Conservation (phyloP, 2,888 invertebrate genomes). For the Hydrotaea diabolus region DNA sequence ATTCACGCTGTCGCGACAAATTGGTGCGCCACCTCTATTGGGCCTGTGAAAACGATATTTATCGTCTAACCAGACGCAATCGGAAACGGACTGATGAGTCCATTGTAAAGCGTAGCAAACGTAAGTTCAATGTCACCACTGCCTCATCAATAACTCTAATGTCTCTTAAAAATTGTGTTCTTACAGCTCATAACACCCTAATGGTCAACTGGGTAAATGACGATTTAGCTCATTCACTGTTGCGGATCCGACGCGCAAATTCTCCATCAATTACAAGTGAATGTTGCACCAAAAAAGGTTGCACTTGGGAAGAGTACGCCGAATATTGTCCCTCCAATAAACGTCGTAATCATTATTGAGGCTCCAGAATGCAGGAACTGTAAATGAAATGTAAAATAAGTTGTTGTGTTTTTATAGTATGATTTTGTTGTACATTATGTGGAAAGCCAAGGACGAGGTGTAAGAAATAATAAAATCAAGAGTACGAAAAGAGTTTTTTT, state of each 20-base stretch:
- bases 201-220: constrained; percentile 79
- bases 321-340: constrained; percentile 85
- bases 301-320: constrained; percentile 86
- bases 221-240: constrained; percentile 76
- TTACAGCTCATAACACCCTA: constrained; percentile 26
- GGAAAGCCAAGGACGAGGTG: no score
- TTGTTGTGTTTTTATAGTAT: neutral
- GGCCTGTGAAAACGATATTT: constrained; percentile 85
- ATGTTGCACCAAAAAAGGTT: constrained; percentile 83
- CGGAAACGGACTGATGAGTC: constrained; percentile 71
- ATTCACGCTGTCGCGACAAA: constrained; percentile 83
- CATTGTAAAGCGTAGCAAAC: constrained; percentile 66
- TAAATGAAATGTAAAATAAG: constrained; percentile 18
- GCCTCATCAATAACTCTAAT: no score
- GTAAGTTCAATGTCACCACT: no score
- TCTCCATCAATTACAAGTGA: constrained; percentile 82
- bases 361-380: neutral
- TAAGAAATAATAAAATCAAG: no score
- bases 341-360: constrained; percentile 78
- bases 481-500: no score
- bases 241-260: constrained; percentile 75
- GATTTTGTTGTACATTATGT: neutral
- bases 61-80: constrained; percentile 82
- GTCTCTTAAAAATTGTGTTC: no score
- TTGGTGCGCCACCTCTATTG: constrained; percentile 83